Base-by-base conservation (phyloP, 2,797 vertebrate species). In the Myotis daubentonii region DNA sequence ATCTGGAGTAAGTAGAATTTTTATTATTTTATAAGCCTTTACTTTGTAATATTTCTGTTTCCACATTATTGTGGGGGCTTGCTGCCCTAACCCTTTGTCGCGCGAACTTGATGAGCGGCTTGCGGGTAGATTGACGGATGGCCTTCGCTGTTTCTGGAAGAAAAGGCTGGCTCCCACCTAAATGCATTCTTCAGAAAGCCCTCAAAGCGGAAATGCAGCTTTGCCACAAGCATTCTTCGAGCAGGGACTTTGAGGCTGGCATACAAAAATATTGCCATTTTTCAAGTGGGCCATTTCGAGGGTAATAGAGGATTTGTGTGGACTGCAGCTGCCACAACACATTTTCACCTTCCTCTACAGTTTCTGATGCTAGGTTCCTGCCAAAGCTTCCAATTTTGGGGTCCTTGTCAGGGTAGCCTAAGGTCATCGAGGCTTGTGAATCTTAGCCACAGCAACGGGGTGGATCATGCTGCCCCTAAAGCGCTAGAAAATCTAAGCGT, bases 11-110 rank as follows among this genome's bases (percentile, higher is more conserved):
- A 98, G 98, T 99, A 99, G 99, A 98, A 98, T 98, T 98, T 99
- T 99, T 99, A 99, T 99, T 99, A 99, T 99, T 99, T 99, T 98
- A 98, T 99, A 99, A 99, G 99, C 98, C 98, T 99, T 98, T 98
- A 98, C 99, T 99, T 99, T 99, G 98, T 99, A 99, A 98, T 99
- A 98, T 98, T 98, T 98, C 98, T 99, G 98, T 98, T 99, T 98
- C 98, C 98, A 98, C 98, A 98, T 98, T 98, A 98, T 98, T 98
- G 98, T 98, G 98, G 98, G 96, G 88, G 98, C 97, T 98, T 97
- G 97, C 98, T 98, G 97, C 95, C 96, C 97, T 98, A 98, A 98
- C 98, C 98, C 98, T 98, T 98, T 98, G 98, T 98, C 91, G 97
- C 96, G 97, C 84, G 95, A 98, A 98, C 97, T 97, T 98, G 97